Base-by-base conservation (phyloP, 2,888 invertebrate species). In the Eudemis profundana region DNA sequence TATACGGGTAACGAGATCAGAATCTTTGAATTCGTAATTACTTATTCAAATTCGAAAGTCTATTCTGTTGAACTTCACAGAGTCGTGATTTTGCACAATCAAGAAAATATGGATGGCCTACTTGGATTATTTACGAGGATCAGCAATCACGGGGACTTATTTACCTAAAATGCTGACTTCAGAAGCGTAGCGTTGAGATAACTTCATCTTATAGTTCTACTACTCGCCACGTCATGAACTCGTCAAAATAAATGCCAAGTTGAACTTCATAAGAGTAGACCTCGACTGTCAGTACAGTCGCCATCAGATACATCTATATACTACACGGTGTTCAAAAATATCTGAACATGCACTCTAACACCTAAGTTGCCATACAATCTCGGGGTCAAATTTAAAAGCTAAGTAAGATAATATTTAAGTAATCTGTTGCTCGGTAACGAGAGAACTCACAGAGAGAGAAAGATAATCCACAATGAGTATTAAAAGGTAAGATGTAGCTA, bases 1-100 rank as follows among this genome's bases (percentile, higher is more conserved):
- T 46, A 14, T 51, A 17, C 27, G 27, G 46, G 36, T 36, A 49
- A 49, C 21, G 15, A 49, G 54, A 51, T 40, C 19, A 23, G 23
- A 12, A 29, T 42, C 33, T 56, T 64, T 40, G 42, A 23, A 57
- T 50, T 50, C 57, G 33, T 42, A 17, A 57, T 49, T 44, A 33
- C 33, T 33, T 42, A 40, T 23, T 14, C 33, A 33, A 29, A 27
- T 54, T 7, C 17, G 12, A 12, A 27, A 4, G 27, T 27, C 23
- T 14, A 19, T 17, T 23, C 40, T 40, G 40, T 42, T 42, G 42
- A 53, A 36, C 21, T 36, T 51, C 8, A 51, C 36, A 17, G 19
- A 51, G 12, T 3, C 33, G 54, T 40, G 27, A 40, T 17, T 54
- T 54, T 17, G 42, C 12, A 27, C 54, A 27, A 42, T 54, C 17